These are phyloP conservation scores for Coccyzus lansbergi DNA, from an alignment of 2,797 vertebrate genomes.

Conservation along the genomic window DNA sequence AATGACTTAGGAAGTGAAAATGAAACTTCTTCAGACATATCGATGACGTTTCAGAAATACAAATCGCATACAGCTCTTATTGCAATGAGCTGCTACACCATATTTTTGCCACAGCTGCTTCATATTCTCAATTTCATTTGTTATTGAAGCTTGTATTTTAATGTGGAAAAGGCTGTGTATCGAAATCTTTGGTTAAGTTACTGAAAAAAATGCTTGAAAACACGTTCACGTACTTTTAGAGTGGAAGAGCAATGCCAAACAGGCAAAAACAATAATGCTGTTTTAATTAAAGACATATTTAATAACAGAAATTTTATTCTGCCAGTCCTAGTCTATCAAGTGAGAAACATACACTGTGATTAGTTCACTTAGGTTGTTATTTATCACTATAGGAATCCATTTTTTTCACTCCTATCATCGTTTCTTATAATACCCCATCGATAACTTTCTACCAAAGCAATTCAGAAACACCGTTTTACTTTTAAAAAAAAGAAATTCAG, in stretches of 20 bases:
- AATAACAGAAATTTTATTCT: not conserved
- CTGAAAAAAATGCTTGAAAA: not conserved
- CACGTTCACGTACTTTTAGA: not conserved
- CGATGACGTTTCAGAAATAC: slow-evolving; percentile 52
- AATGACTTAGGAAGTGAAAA: slow-evolving; percentile 69
- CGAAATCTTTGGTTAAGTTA: not conserved
- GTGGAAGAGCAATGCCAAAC: not conserved
- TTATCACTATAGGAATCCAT: not conserved
- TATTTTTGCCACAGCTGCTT: slow-evolving; percentile 44
- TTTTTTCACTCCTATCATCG: not conserved
- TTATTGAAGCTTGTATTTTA: not conserved
- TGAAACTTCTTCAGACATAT: slow-evolving; percentile 68
- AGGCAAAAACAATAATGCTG: not conserved
- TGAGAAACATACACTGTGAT: not conserved
- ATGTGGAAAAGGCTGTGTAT: not conserved
- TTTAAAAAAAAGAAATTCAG: not conserved
- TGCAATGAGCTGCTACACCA: slow-evolving; percentile 8
- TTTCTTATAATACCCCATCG: not conserved
- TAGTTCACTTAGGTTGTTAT: not conserved
- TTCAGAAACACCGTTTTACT: not conserved
- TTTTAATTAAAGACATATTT: not conserved
- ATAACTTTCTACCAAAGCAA: not conserved
- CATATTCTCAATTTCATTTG: not conserved
- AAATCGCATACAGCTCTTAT: slow-evolving; percentile 36
- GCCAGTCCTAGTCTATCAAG: not conserved